Evolutionary conservation across 2,888 invertebrate species (phyloP).

Genomic region (Neocrepidodera transversa): DNA sequence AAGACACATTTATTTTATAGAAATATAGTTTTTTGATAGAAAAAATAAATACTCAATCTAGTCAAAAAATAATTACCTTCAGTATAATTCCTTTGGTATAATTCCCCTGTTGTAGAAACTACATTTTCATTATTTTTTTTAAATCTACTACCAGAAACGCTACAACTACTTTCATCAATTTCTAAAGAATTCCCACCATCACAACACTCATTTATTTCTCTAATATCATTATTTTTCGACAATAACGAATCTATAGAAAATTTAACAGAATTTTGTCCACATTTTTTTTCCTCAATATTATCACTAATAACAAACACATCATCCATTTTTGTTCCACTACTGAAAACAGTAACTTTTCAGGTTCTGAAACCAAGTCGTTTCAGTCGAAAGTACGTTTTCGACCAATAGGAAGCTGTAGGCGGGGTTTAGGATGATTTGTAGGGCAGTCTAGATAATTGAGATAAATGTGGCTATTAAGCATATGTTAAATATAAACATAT

Average conservation of each 20-base stretch:
- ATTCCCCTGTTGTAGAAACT: constrained; percentile 32
- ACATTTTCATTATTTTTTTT: constrained; percentile 30
- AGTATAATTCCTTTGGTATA: constrained; percentile 16
- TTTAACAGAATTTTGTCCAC: constrained; percentile 44
- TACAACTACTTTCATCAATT: too few species aligned
- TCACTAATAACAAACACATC: constrained; percentile 23
- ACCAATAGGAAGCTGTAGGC: constrained; percentile 40
- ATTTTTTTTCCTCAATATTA: constrained; percentile 23
- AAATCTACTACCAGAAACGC: neutral
- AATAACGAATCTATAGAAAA: constrained; percentile 53
- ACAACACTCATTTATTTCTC: constrained; percentile 6
- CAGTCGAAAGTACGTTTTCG: constrained; percentile 30
- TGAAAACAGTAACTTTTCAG: constrained; percentile 35
- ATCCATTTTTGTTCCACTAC: constrained; percentile 19
- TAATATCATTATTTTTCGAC: constrained; percentile 33
- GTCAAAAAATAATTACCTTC: too few species aligned
- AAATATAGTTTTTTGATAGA: too few species aligned
- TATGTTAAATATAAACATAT: constrained; percentile 42
- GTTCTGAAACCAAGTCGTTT: constrained; percentile 27
- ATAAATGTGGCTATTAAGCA: constrained; percentile 42
- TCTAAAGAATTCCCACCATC: neutral
- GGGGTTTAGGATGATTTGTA: constrained; percentile 39
- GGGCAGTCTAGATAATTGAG: constrained; percentile 44
- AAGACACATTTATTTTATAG: too few species aligned
- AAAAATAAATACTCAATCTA: too few species aligned